These are phyloP conservation scores for Tapirus terrestris DNA, from an alignment of 2,113 vertebrate genomes.

Conservation along the genomic window DNA sequence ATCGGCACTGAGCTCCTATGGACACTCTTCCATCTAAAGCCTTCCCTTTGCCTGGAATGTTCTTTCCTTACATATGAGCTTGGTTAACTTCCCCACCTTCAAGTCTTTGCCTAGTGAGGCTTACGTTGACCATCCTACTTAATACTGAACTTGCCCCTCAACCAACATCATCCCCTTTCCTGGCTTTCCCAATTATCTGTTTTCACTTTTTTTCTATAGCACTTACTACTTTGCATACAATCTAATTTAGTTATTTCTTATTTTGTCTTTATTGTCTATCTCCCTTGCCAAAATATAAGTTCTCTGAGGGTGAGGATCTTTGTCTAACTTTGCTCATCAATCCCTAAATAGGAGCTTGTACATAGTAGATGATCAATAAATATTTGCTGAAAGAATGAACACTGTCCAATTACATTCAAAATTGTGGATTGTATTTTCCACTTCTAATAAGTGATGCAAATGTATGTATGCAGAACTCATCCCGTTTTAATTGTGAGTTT, in stretches of 20 bases:
- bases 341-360: neutral
- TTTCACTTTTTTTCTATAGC: neutral
- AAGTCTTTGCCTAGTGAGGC: neutral
- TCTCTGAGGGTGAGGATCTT: neutral
- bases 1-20: neutral
- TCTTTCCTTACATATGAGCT: neutral
- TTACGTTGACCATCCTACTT: neutral
- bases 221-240: neutral
- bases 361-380: neutral
- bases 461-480: neutral
- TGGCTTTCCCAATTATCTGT: neutral
- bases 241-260: neutral
- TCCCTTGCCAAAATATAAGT: neutral
- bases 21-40: neutral
- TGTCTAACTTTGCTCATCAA: neutral
- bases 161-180: neutral
- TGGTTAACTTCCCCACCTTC: neutral
- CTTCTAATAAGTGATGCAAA: constrained; percentile 1
- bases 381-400: neutral
- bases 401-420: neutral
- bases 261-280: neutral
- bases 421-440: neutral
- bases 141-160: neutral
- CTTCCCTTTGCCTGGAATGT: neutral
- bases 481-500: constrained; percentile 10